Evolutionary conservation across 2,113 vertebrate genomes (phyloP).

Genomic region (Microcebus jonahi): DNA sequence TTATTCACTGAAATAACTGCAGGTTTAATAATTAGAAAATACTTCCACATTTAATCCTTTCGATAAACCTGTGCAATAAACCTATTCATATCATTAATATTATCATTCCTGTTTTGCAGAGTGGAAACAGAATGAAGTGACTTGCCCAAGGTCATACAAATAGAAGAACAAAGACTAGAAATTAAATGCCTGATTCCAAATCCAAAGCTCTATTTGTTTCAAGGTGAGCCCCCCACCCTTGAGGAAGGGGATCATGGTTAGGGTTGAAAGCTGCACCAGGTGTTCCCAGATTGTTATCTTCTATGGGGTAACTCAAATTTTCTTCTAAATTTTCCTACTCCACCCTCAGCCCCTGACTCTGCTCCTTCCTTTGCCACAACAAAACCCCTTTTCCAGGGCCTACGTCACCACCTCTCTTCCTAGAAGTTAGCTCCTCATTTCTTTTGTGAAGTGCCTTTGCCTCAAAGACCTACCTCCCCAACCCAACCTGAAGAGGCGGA

Average conservation of each 20-base stretch:
- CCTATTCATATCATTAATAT: background rate
- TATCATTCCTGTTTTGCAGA: background rate
- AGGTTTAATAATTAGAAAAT: background rate
- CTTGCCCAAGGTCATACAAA: background rate
- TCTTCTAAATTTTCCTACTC: background rate
- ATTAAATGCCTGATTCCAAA: background rate
- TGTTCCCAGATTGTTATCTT: background rate
- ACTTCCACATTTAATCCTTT: background rate
- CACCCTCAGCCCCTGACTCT: no score
- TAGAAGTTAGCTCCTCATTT: no score
- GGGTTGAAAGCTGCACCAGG: background rate
- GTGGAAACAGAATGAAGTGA: background rate
- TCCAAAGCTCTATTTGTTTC: background rate
- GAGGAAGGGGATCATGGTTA: background rate
- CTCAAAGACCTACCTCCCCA: background rate
- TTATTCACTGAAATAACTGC: background rate
- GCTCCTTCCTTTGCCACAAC: background rate
- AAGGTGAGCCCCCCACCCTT: background rate
- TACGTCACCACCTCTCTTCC: background rate
- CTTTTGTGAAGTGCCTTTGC: background rate
- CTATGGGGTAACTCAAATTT: background rate
- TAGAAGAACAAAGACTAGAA: background rate
- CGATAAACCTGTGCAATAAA: background rate
- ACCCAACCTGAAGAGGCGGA: background rate
- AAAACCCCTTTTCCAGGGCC: background rate